Percentiles rank a stretch among this genome's conserved stretches.
Evolutionary conservation across 2,113 vertebrate species (phyloP).

Genomic region (Forbesichthys agassizii): DNA sequence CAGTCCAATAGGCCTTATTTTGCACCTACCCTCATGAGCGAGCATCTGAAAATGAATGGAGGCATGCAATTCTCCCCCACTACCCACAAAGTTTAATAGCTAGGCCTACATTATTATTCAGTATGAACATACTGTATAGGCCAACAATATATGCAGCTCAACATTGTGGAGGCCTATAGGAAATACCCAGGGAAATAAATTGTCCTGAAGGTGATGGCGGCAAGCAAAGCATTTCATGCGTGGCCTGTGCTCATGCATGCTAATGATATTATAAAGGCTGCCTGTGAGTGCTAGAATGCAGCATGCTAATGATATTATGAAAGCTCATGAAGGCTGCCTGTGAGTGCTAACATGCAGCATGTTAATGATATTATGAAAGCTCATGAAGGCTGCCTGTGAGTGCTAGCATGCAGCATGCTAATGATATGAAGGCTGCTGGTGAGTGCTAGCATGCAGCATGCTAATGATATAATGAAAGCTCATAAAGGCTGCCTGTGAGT

Average conservation of each 20-base stretch:
- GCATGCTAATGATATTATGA: background rate
- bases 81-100: no score
- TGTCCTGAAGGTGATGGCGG: background rate
- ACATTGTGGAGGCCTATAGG: background rate
- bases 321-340: background rate
- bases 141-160: no score
- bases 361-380: conserved; percentile 4
- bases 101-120: no score
- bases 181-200: background rate
- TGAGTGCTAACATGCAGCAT: no score
- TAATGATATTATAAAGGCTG: background rate
- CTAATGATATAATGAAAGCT: conserved; percentile 8
- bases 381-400: background rate
- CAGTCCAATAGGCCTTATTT: background rate
- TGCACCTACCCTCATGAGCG: no score
- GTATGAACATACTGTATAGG: no score
- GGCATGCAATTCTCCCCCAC: no score
- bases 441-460: no score
- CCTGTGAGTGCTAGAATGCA: no score
- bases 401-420: no score
- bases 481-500: background rate
- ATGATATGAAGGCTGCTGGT: background rate
- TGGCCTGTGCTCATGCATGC: background rate
- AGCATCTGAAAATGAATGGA: no score
- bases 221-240: background rate